Evolutionary conservation across 2,113 vertebrate species (phyloP).

Genomic region (Myotis yumanensis): DNA sequence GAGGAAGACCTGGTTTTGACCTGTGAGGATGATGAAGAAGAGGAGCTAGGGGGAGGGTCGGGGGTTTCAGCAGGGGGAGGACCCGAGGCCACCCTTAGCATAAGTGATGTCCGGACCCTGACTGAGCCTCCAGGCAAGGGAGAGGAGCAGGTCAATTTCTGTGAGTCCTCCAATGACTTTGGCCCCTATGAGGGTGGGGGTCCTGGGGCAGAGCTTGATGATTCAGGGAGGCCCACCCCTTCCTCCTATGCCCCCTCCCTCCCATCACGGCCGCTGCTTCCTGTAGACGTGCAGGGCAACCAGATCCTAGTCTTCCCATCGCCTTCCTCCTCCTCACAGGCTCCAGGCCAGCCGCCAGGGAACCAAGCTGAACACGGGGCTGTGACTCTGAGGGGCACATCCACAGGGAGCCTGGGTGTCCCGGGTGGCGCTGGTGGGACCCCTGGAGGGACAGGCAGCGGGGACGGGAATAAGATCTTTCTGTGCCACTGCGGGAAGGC

Average conservation of each 20-base stretch:
- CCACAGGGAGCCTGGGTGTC: conserved; percentile 56
- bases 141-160: conserved; percentile 77
- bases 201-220: conserved; percentile 57
- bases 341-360: conserved; percentile 75
- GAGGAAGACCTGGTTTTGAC: conserved; percentile 90
- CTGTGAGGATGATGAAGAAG: conserved; percentile 90
- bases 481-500: conserved; percentile 96
- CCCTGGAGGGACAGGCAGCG: conserved; percentile 26
- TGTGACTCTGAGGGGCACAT: conserved; percentile 69
- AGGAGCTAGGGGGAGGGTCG: conserved; percentile 63
- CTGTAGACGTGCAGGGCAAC: conserved; percentile 92
- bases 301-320: conserved; percentile 88
- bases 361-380: conserved; percentile 81
- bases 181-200: conserved; percentile 70
- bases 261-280: conserved; percentile 87
- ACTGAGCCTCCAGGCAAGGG: conserved; percentile 74
- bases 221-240: conserved; percentile 53
- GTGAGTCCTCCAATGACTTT: conserved; percentile 77
- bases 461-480: conserved; percentile 89
- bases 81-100: conserved; percentile 81
- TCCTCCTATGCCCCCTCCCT: conserved; percentile 73
- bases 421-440: neutral
- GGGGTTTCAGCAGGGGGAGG: conserved; percentile 56
- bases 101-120: conserved; percentile 91
- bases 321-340: conserved; percentile 72